Base-by-base conservation (phyloP, 2,888 invertebrate genomes). In the Cecidostiba fungosa region DNA sequence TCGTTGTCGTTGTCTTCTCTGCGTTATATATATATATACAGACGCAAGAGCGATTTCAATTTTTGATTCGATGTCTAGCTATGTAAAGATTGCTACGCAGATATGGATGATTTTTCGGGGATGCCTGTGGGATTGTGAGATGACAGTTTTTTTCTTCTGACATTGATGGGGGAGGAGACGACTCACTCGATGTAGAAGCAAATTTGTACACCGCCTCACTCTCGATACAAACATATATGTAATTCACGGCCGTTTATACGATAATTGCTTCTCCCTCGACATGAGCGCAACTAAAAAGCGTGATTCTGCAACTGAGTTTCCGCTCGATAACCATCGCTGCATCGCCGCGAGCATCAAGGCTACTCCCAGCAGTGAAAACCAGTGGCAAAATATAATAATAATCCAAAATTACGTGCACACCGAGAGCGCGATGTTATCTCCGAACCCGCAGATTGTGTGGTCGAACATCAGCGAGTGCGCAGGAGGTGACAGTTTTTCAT, bases 41-140 rank as follows among this genome's bases (percentile, higher is more conserved):
- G n/a, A 36, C 26, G 12, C 39, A 6, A n/a, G n/a, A n/a, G 70
- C 80, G 79, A 69, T 84, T 86, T 86, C 83, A 80, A 86, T 83
- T 81, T 86, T 84, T 82, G 80, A 86, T 81, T 47, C 76, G 50
- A 47, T 43, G 1, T 14, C n/a, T 14, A 12, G 12, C 1, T 16
- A 29, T 26, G 66, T 66, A 26, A 12, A 23, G 47, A 10, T 47
- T 47, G 12, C 12, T 14, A 10, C 39, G 23, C 43, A 16, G 69
- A 43, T 70, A 70, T 84, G 36, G 36, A 79, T 82, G 69, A 66
- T 23, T 76, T 36, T 82, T 76, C 23, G 47, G 50, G 69, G 29
- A 39, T 26, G 69, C 4, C 39, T 16, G 39, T 3, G 10, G 50
- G 23, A 19, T 36, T 14, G 66, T 78, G 66, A 69, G 39, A 16